Percentiles rank a stretch among this genome's conserved stretches.
These are phyloP conservation scores for Trachurus trachurus DNA, from an alignment of 2,797 vertebrate species.

Conservation along the genomic window DNA sequence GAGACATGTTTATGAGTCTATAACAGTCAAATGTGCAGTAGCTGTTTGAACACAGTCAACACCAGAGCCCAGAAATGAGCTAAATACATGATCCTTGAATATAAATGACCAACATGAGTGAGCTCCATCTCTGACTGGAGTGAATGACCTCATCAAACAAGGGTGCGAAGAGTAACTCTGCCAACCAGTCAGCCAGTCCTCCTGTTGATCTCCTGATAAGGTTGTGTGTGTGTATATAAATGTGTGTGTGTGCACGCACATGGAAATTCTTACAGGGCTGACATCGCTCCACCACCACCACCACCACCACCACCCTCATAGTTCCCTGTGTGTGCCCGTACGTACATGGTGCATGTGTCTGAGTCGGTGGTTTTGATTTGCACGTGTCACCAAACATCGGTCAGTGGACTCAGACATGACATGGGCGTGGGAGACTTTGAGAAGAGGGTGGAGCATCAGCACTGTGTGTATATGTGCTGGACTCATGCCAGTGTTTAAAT, in stretches of 20 bases:
- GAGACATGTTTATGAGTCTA: no score
- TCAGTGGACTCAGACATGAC: slow-evolving; percentile 38
- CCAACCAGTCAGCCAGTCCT: slow-evolving; percentile 22
- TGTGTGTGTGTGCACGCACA: neutral
- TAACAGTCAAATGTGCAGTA: neutral
- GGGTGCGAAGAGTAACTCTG: slow-evolving; percentile 22
- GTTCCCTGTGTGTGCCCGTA: neutral
- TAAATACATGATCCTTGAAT: slow-evolving; percentile 1
- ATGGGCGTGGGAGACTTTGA: slow-evolving; percentile 36
- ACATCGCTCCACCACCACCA: slow-evolving; percentile 6
- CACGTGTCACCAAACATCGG: slow-evolving; percentile 44
- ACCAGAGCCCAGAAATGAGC: slow-evolving; percentile 9
- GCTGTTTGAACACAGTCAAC: neutral
- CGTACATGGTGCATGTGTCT: neutral
- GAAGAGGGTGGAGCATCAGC: slow-evolving; percentile 28
- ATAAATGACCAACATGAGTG: neutral
- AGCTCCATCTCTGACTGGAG: slow-evolving; percentile 12
- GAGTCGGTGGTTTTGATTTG: slow-evolving; percentile 22
- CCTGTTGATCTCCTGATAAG: slow-evolving; percentile 58
- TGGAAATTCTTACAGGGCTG: slow-evolving; percentile 2
- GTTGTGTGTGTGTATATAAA: neutral
- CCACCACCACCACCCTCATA: slow-evolving; percentile 5
- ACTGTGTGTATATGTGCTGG: slow-evolving; percentile 29
- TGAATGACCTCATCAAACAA: slow-evolving; percentile 45
- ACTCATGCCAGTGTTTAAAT: slow-evolving; percentile 47